A percentile compares a stretch with the other conserved stretches of the same genome.
These are phyloP conservation scores for Strix aluco DNA, from an alignment of 2,113 vertebrate species.

Conservation along the genomic window DNA sequence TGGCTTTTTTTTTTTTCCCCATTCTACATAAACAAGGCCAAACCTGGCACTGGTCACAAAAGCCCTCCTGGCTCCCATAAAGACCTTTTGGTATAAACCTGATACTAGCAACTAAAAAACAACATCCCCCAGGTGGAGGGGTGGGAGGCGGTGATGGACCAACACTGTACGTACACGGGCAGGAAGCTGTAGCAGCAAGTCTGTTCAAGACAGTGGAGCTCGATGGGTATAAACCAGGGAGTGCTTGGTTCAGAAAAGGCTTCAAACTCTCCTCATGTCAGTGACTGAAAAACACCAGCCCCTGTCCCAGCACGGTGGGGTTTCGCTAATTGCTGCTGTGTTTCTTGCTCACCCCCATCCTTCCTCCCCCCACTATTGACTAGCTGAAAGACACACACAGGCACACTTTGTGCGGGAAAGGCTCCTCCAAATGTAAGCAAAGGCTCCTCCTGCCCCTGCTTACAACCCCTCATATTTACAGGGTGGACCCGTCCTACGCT, in stretches of 20 bases:
- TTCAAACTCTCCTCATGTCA: not conserved
- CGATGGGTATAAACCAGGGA: not conserved
- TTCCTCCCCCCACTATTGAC: not conserved
- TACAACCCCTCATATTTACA: not conserved
- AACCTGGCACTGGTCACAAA: not conserved
- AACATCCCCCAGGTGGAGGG: accelerated
- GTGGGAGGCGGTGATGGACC: not conserved
- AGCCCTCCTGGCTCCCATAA: not conserved
- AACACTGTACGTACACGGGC: not conserved
- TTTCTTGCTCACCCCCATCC: not conserved
- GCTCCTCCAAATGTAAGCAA: not conserved
- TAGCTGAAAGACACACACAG: not conserved
- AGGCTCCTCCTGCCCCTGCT: not conserved
- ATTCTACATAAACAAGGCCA: not conserved
- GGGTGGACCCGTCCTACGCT: not conserved
- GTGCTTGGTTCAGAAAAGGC: not conserved
- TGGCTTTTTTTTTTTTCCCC: accelerated
- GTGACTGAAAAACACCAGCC: not conserved
- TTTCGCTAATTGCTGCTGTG: not conserved
- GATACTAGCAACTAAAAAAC: not conserved
- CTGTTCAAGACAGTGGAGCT: not conserved
- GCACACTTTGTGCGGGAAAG: not conserved
- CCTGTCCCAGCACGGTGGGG: not conserved
- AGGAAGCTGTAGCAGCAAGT: not conserved
- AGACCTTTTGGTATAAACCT: not conserved